phyloP scores from a whole-genome alignment of 2,113 vertebrate species.

The Melanocharis versteri region DNA sequence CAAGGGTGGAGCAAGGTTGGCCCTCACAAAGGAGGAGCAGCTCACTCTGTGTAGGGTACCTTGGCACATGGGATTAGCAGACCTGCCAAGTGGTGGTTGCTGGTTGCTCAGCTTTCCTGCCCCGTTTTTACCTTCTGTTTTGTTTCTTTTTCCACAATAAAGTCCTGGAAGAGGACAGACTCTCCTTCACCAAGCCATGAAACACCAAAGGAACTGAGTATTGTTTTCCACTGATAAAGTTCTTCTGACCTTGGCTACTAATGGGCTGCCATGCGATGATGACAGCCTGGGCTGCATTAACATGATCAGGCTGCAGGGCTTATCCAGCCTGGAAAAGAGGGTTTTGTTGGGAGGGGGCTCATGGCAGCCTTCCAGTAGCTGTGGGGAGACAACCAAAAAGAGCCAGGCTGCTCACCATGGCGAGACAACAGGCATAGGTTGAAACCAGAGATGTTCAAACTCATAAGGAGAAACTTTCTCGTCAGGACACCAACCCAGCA shows the following conservation, averaged over 20 bases:
- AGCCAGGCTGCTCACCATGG: background rate
- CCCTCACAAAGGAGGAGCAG: background rate
- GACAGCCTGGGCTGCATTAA: background rate
- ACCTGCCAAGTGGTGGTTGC: background rate
- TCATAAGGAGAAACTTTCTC: background rate
- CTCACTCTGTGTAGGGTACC: background rate
- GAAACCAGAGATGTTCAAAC: background rate
- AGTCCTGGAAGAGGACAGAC: background rate
- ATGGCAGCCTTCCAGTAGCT: background rate
- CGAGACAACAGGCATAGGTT: background rate
- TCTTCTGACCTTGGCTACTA: background rate
- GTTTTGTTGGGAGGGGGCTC: background rate
- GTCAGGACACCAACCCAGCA: background rate
- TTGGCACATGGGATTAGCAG: background rate
- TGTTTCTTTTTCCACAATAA: background rate
- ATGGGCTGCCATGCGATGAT: accelerated
- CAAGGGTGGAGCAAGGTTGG: background rate
- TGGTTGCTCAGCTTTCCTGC: background rate
- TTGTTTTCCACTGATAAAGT: background rate
- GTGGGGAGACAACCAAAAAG: background rate
- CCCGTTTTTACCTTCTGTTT: background rate
- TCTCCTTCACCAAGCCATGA: background rate
- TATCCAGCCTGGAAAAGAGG: background rate
- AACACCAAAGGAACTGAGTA: background rate
- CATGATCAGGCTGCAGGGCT: background rate